Evolutionary conservation across 2,888 invertebrate genomes (phyloP).

Genomic region (Bellardia bayeri): DNA sequence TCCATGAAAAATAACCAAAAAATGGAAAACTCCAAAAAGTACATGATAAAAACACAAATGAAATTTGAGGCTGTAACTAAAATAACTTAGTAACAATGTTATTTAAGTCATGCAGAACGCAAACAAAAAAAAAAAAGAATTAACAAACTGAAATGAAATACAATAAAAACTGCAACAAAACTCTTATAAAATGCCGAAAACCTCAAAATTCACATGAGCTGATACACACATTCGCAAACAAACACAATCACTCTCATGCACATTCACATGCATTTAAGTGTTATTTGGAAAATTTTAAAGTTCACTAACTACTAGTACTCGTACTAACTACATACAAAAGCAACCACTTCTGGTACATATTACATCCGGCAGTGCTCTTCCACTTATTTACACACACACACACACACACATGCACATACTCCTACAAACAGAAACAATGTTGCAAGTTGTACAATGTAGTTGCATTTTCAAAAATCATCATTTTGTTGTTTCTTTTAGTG

Average conservation of each 20-base stretch:
- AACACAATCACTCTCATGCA: slow-evolving; percentile 1
- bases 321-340: background rate
- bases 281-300: slow-evolving; percentile 55
- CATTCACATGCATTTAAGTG: slow-evolving; percentile 33
- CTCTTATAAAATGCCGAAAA: slow-evolving; percentile 51
- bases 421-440: slow-evolving; percentile 41
- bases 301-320: slow-evolving; percentile 52
- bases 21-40: background rate
- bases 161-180: slow-evolving; percentile 55
- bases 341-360: background rate
- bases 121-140: background rate
- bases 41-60: slow-evolving; percentile 19
- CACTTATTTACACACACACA: slow-evolving; percentile 15
- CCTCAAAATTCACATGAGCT: slow-evolving; percentile 50
- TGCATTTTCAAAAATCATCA: slow-evolving; percentile 51
- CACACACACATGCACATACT: background rate
- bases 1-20: background rate
- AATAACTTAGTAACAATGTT: slow-evolving; percentile 56
- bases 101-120: slow-evolving; percentile 20
- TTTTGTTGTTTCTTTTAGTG: slow-evolving; percentile 61
- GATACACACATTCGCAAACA: background rate
- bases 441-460: slow-evolving; percentile 47
- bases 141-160: slow-evolving; percentile 16
- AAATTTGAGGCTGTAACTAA: slow-evolving; percentile 56
- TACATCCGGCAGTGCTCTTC: slow-evolving; percentile 45